phyloP scores from a whole-genome alignment of 2,113 vertebrate species.

The Pipa parva region DNA sequence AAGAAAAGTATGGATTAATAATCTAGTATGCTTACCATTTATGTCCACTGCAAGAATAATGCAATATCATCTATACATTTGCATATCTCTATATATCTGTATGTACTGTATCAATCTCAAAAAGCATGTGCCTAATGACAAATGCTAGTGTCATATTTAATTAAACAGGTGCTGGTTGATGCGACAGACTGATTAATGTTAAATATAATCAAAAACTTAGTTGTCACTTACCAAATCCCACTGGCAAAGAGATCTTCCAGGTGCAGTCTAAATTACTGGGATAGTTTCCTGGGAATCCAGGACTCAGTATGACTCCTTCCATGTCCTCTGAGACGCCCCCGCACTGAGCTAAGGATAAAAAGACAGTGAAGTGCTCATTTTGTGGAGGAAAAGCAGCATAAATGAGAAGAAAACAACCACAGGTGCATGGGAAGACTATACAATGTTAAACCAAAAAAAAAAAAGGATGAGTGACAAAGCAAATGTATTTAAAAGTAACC shows the following conservation, averaged over 20 bases:
- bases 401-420: no score
- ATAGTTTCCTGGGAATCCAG: conserved; percentile 96
- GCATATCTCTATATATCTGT: no score
- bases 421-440: no score
- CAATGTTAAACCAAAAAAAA: no score
- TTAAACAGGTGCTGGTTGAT: conserved; percentile 3
- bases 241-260: conserved; percentile 88
- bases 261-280: conserved; percentile 96
- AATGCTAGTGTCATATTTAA: conserved; percentile 20
- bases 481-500: no score
- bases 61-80: no score
- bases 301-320: conserved; percentile 95
- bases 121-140: neutral
- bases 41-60: no score
- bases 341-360: conserved; percentile 74
- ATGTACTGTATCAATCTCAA: neutral
- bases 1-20: no score
- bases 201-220: conserved; percentile 11
- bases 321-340: conserved; percentile 86
- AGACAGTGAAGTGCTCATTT: no score
- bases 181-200: neutral
- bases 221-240: conserved; percentile 84
- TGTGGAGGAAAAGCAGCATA: no score
- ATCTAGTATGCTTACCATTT: no score
- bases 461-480: no score